Base-by-base conservation (phyloP, 2,797 vertebrate genomes). In the Urocyon cinereoargenteus region DNA sequence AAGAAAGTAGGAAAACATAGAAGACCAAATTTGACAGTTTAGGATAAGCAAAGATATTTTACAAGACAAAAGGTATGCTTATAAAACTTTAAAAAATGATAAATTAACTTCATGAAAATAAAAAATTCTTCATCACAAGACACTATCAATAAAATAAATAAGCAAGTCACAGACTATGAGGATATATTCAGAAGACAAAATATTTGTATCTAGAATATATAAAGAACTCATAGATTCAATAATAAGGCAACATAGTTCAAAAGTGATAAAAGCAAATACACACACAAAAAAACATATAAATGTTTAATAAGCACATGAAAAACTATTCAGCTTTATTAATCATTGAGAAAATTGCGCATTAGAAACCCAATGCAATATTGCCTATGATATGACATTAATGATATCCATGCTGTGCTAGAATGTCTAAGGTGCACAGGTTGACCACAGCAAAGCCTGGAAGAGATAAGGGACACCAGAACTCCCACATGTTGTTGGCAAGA, bases 391-490 rank as follows among this genome's bases (percentile, higher is more conserved):
- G 19, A 70, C 36, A 22, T 70, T 70, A 70, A 70, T 40, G 68
- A 70, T 13, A 22, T 1, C 9, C 77, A 3, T 2, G 8, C 2
- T 18, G 2, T 16, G 0, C 24, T 18, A 1, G 61, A 40, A 62
- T 14, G 15, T 24, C 21, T 57, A 4, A 4, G 8, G 4, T 8
- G 3, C 51, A 5, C 10, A 26, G 81, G 31, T 3, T 2, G 24
- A 75, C 31, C 19, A 0, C 0, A 34, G 55, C 13, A 5, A 28
- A 45, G 5, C 9, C 26, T 36, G 55, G 24, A 28, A 31, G n/a
- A 51, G 4, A 12, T 3, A 31, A 0, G 1, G 10, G 28, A 7
- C 64, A 75, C 10, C 1, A 9, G 18, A 1, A 6, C 13, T 24
- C n/a, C 12, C 15, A 11, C 2, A 0, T 1, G 4, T 16, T 79